Conservation (phyloP, 2,113 vertebrate species). For the Laticauda laticaudata region DNA sequence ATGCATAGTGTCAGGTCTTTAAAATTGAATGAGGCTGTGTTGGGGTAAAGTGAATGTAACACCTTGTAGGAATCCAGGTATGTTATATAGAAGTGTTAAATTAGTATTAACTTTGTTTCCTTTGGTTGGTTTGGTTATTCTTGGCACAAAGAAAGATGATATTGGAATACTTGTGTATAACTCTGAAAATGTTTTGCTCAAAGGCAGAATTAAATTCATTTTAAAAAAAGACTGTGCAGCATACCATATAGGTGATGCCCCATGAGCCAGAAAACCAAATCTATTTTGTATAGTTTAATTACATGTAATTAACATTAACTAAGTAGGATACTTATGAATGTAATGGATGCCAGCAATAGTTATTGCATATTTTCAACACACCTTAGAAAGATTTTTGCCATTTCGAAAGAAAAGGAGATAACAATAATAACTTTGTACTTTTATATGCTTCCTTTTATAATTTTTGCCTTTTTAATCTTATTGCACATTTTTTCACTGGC, state of each 20-base stretch:
- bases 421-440: background rate
- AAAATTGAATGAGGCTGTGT: constrained; percentile 56
- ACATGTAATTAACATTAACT: constrained; percentile 1
- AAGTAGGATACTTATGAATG: background rate
- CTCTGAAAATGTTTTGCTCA: background rate
- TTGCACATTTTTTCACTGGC: background rate
- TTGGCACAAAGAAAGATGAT: constrained; percentile 5
- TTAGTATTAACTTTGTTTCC: constrained; percentile 15
- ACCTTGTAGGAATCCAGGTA: constrained; percentile 49
- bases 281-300: background rate
- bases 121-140: background rate
- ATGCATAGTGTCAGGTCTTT: constrained; percentile 57
- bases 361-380: background rate
- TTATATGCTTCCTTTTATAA: background rate
- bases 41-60: constrained; percentile 32
- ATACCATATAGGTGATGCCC: background rate
- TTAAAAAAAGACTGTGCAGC: background rate
- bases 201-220: background rate
- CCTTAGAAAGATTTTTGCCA: background rate
- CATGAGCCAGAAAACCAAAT: background rate
- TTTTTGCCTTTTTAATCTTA: background rate
- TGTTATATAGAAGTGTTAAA: constrained; percentile 30
- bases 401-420: background rate
- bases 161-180: background rate
- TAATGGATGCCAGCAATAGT: background rate